These are phyloP conservation scores for Tetranychus piercei DNA, from an alignment of 2,888 invertebrate species.

Conservation along the genomic window DNA sequence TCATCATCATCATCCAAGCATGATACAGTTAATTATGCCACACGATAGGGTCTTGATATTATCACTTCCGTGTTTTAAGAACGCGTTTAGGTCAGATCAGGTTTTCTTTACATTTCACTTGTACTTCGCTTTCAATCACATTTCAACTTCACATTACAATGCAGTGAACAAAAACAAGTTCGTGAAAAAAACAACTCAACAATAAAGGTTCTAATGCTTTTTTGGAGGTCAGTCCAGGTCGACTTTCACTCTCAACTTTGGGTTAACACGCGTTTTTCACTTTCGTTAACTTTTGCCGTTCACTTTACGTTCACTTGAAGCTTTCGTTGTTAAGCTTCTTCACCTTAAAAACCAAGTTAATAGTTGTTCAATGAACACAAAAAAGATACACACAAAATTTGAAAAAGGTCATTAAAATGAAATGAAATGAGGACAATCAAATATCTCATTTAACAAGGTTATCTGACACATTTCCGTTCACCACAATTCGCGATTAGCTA, in stretches of 20 bases:
- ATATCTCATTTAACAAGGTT: constrained; percentile 1
- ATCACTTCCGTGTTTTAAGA: not conserved
- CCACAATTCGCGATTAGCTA: not conserved
- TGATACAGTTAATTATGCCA: constrained; percentile 1
- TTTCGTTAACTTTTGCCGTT: not conserved
- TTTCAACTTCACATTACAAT: not conserved
- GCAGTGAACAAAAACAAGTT: not conserved
- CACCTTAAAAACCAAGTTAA: not conserved
- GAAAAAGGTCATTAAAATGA: not conserved
- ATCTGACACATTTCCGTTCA: not conserved
- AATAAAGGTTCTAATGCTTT: not conserved
- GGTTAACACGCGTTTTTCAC: not conserved
- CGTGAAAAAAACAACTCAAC: not conserved
- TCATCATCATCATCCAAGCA: not conserved
- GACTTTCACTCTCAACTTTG: not conserved
- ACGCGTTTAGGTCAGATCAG: not conserved
- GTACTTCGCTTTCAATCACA: not conserved
- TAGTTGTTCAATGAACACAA: not conserved
- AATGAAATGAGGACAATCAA: constrained; percentile 1
- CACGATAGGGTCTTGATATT: not conserved
- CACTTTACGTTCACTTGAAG: too few relatives aligned
- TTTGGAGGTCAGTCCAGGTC: constrained; percentile 1
- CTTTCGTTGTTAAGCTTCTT: not conserved
- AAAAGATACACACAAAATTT: not conserved
- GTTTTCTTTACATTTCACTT: not conserved